phyloP scores from a whole-genome alignment of 2,888 invertebrate species.

The Clanis bilineata region DNA sequence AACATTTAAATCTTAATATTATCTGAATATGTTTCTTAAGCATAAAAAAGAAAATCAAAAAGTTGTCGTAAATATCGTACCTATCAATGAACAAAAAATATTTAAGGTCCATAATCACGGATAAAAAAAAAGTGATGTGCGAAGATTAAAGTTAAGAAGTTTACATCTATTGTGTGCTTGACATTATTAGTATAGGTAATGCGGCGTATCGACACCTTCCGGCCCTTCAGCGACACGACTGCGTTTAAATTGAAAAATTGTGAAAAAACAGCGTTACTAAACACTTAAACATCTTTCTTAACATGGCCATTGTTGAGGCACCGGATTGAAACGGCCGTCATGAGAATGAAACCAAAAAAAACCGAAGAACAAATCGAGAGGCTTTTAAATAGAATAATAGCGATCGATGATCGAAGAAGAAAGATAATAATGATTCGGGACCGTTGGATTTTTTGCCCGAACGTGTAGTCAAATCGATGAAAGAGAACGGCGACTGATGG shows the following conservation, averaged over 20 bases:
- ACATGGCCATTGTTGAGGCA: conserved; percentile 71
- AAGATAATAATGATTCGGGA: conserved; percentile 78
- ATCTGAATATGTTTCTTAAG: background rate
- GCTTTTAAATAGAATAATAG: conserved; percentile 81
- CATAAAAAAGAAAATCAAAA: background rate
- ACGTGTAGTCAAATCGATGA: conserved; percentile 62
- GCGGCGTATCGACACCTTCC: conserved; percentile 79
- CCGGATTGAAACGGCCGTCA: conserved; percentile 74
- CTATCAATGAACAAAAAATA: background rate
- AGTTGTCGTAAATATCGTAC: background rate
- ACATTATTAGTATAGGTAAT: conserved; percentile 72
- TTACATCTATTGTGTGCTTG: conserved; percentile 46
- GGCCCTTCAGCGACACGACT: conserved; percentile 75
- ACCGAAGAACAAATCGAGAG: conserved; percentile 77
- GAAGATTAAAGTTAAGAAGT: conserved; percentile 43
- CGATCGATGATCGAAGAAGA: conserved; percentile 79
- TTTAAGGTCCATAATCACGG: background rate
- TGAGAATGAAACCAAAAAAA: conserved; percentile 70
- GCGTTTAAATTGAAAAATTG: conserved; percentile 78
- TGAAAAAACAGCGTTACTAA: conserved; percentile 81
- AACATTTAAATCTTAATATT: too few relatives aligned
- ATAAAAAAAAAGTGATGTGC: conserved; percentile 7
- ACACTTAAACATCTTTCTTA: conserved; percentile 82
- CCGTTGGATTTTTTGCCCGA: conserved; percentile 67
- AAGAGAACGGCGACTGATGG: conserved; percentile 58